Percentiles rank a stretch among this genome's conserved stretches.
Conservation (phyloP, 2,888 invertebrate genomes). For the Cenopis cana region DNA sequence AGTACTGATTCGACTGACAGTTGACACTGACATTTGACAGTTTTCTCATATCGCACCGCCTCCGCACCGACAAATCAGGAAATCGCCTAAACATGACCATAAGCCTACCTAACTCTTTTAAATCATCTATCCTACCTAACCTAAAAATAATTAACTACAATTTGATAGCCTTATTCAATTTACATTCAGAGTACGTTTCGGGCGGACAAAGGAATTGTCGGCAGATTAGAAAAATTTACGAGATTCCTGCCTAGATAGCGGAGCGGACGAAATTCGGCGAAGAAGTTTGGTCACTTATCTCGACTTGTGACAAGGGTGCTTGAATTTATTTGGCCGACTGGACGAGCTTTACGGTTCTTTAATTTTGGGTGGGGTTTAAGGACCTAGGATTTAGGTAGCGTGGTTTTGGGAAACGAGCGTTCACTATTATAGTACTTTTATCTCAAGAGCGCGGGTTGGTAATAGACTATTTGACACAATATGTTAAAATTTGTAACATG, state of each 20-base stretch:
- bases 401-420: background rate
- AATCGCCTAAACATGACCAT: too few species aligned
- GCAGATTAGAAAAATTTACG: conserved; percentile 76
- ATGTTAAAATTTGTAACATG: too few species aligned
- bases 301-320: conserved; percentile 56
- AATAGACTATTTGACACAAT: too few species aligned
- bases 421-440: too few species aligned
- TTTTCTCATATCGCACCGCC: too few species aligned
- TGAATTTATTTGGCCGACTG: conserved; percentile 45
- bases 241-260: conserved; percentile 61
- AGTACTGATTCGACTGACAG: too few species aligned
- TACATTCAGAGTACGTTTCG: conserved; percentile 48
- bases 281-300: conserved; percentile 69
- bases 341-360: conserved; percentile 31
- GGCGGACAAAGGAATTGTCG: conserved; percentile 54
- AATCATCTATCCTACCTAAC: too few species aligned
- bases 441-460: too few species aligned
- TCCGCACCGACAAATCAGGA: too few species aligned
- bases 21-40: too few species aligned
- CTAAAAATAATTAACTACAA: conserved; percentile 30
- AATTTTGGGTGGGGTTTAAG: conserved; percentile 5
- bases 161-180: conserved; percentile 52
- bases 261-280: conserved; percentile 57
- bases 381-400: background rate
- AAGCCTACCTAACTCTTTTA: too few species aligned